A percentile compares a stretch with the other conserved stretches of the same genome.
Evolutionary conservation across 2,797 vertebrate genomes (phyloP).

Genomic region (Meda fulgida): DNA sequence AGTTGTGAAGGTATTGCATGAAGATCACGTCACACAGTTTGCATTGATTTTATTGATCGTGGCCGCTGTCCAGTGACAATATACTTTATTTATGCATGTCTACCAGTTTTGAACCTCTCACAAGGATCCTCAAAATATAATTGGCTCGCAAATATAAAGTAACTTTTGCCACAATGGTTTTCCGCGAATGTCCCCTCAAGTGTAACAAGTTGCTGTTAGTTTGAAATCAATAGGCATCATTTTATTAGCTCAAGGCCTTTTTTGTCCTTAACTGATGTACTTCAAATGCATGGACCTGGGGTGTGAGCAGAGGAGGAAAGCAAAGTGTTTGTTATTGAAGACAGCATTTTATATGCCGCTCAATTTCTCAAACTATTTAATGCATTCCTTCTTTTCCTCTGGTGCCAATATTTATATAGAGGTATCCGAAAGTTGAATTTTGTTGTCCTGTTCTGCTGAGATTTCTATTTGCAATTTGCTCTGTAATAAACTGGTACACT

Average conservation of each 20-base stretch:
- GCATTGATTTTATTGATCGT: not conserved
- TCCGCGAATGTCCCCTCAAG: not conserved
- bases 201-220: constrained; percentile 26
- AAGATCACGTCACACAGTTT: not conserved
- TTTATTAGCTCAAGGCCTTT: constrained; percentile 56
- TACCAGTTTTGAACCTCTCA: not conserved
- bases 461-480: not conserved
- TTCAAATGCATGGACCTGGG: constrained; percentile 42
- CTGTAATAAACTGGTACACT: not conserved
- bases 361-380: constrained; percentile 57
- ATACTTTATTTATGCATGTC: constrained; percentile 5
- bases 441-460: not conserved
- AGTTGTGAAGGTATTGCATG: constrained; percentile 5
- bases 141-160: not conserved
- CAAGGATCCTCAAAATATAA: constrained; percentile 19
- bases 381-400: constrained; percentile 46
- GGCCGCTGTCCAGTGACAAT: not conserved
- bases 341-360: constrained; percentile 60
- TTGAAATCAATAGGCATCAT: constrained; percentile 60
- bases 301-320: constrained; percentile 65
- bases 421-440: constrained; percentile 46
- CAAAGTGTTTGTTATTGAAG: constrained; percentile 67
- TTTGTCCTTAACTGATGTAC: constrained; percentile 47
- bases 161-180: constrained; percentile 26
- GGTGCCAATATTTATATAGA: constrained; percentile 55